Evolutionary conservation across 2,888 invertebrate genomes (phyloP).

Genomic region (Amblyjoppa fuscipennis): DNA sequence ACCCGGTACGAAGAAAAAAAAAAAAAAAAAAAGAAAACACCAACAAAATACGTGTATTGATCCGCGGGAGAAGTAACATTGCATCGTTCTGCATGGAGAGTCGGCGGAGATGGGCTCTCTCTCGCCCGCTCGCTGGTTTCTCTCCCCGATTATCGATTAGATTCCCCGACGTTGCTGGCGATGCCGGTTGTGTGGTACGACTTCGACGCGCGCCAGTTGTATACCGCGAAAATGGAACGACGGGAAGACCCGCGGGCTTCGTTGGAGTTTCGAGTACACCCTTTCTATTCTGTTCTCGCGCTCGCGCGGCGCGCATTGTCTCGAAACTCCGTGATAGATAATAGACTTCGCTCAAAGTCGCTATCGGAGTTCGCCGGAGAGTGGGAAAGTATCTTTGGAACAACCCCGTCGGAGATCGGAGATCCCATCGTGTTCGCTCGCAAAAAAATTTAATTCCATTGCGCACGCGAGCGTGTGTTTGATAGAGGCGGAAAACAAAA

Average conservation of each 20-base stretch:
- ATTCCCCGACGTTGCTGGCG: constrained; percentile 58
- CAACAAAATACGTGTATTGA: constrained; percentile 67
- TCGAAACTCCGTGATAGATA: constrained; percentile 64
- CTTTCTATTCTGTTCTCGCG: constrained; percentile 44
- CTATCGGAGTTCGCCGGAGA: constrained; percentile 48
- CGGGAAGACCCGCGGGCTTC: constrained; percentile 63
- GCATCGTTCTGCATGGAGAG: constrained; percentile 58
- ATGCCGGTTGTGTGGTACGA: constrained; percentile 41
- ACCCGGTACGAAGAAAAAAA: constrained; percentile 47
- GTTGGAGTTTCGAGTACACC: constrained; percentile 60
- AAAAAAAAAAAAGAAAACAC: constrained; percentile 19
- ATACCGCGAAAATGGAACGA: constrained; percentile 65
- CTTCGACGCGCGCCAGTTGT: constrained; percentile 44
- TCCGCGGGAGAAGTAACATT: constrained; percentile 61
- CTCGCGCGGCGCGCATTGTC: constrained; percentile 57
- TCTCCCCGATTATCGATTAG: constrained; percentile 64
- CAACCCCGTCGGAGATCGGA: constrained; percentile 12
- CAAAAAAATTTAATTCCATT: constrained; percentile 12
- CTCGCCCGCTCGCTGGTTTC: constrained; percentile 38
- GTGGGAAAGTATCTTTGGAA: constrained; percentile 42
- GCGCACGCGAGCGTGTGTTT: neutral
- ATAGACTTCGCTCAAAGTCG: constrained; percentile 61
- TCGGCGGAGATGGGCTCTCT: constrained; percentile 30
- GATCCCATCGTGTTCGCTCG: neutral
- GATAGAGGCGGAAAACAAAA: neutral